Percentiles rank a stretch among this genome's conserved stretches.
Evolutionary conservation across 2,113 vertebrate genomes (phyloP).

Genomic region (Syngnathus scovelli): DNA sequence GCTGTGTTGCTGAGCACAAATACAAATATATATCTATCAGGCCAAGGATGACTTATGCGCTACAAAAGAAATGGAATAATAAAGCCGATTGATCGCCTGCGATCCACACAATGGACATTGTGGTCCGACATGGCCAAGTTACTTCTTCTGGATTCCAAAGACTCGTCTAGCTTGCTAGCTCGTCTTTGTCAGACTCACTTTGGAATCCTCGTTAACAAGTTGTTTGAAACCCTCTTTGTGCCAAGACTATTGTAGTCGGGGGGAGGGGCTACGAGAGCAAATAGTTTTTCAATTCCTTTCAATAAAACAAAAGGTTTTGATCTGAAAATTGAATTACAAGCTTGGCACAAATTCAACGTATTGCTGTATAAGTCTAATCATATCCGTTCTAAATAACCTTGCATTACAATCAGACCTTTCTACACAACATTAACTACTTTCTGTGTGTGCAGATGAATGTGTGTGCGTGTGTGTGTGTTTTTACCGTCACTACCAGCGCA

Average conservation of each 20-base stretch:
- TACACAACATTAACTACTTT: neutral
- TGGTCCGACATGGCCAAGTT: neutral
- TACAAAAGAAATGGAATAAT: neutral
- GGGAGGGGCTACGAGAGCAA: neutral
- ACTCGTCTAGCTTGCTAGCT: neutral
- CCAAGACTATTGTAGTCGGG: no score
- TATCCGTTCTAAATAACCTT: neutral
- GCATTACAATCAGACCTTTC: neutral
- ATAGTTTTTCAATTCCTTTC: neutral
- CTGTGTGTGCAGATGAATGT: neutral
- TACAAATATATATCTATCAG: conserved; percentile 32
- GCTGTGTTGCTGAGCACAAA: conserved; percentile 7
- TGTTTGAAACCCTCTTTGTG: neutral
- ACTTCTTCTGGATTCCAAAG: neutral
- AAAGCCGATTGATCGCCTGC: neutral
- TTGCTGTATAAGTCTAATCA: neutral
- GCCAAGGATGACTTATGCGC: neutral
- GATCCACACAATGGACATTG: neutral
- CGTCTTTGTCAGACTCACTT: neutral
- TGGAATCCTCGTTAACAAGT: neutral
- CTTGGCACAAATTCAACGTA: neutral
- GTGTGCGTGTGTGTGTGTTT: conserved; percentile 4
- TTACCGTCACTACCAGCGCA: conserved; percentile 12
- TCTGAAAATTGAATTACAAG: no score
- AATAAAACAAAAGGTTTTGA: neutral